phyloP scores from a whole-genome alignment of 1,140 invertebrate species.

The Drosophila sucinea region DNA sequence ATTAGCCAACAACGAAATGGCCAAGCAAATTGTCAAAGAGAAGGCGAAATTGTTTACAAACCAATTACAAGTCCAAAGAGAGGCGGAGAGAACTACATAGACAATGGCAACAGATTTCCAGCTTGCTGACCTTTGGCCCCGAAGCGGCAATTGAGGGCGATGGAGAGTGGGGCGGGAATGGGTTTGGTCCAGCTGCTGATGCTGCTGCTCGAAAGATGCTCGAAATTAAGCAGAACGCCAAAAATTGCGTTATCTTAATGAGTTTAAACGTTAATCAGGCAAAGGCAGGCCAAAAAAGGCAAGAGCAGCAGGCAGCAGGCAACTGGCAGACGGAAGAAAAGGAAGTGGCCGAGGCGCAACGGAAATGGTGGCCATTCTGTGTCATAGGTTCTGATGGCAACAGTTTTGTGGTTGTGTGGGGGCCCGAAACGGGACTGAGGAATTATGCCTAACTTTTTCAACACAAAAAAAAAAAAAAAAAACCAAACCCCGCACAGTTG shows the following conservation, averaged over 20 bases:
- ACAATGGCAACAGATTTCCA: slow-evolving; percentile 72
- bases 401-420: not conserved
- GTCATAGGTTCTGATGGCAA: slow-evolving; percentile 38
- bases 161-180: slow-evolving; percentile 7
- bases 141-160: slow-evolving; percentile 1
- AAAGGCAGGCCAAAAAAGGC: slow-evolving; percentile 22
- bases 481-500: slow-evolving; percentile 19
- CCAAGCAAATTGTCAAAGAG: slow-evolving; percentile 67
- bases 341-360: slow-evolving; percentile 43
- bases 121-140: slow-evolving; percentile 65
- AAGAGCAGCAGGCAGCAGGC: not conserved
- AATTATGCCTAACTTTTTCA: slow-evolving; percentile 49
- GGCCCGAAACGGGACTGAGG: slow-evolving; percentile 1
- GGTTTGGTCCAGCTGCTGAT: slow-evolving; percentile 29
- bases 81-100: slow-evolving; percentile 3
- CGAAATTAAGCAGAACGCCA: slow-evolving; percentile 68
- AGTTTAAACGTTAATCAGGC: slow-evolving; percentile 81
- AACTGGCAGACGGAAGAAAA: slow-evolving; percentile 14
- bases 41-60: slow-evolving; percentile 75
- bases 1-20: slow-evolving; percentile 63
- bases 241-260: slow-evolving; percentile 81
- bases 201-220: slow-evolving; percentile 54
- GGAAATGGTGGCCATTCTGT: slow-evolving; percentile 65
- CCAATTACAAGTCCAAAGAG: slow-evolving; percentile 60
- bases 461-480: slow-evolving; percentile 8